Evolutionary conservation across 2,113 vertebrate species (phyloP).

Genomic region (Sula dactylatra): DNA sequence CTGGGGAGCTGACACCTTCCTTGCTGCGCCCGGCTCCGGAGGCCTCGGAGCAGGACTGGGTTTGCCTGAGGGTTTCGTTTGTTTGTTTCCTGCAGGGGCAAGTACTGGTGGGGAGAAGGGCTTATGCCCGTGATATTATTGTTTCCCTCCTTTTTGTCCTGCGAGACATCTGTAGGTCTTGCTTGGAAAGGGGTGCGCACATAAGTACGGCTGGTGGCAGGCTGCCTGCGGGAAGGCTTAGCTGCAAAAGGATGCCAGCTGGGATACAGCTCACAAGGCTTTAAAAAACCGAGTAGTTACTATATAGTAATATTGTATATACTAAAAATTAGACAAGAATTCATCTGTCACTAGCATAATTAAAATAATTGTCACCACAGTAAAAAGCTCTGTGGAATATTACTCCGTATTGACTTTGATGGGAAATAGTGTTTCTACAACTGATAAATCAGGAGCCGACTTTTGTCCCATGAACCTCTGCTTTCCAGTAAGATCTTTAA

Average conservation of each 20-base stretch:
- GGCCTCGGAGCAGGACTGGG: rapidly evolving
- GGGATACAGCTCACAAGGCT: neutral
- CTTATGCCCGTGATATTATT: rapidly evolving
- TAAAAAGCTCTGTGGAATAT: neutral
- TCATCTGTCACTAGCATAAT: neutral
- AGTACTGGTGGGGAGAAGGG: neutral
- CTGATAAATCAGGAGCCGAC: neutral
- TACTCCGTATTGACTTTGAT: neutral
- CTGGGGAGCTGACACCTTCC: neutral
- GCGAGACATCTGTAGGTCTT: neutral
- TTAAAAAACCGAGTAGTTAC: rapidly evolving
- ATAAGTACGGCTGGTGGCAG: rapidly evolving
- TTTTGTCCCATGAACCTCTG: neutral
- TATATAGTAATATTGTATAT: rapidly evolving
- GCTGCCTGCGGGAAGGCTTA: neutral
- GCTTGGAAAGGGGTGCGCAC: neutral
- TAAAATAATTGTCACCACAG: neutral
- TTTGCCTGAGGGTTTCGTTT: too few relatives aligned
- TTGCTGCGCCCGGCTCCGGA: rapidly evolving
- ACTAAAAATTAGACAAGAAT: neutral
- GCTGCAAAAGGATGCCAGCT: neutral
- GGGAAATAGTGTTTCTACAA: neutral
- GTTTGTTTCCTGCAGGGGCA: neutral
- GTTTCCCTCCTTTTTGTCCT: neutral
- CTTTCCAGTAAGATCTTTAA: neutral